phyloP scores from a whole-genome alignment of 2,113 vertebrate genomes.

The Collichthys lucidus region DNA sequence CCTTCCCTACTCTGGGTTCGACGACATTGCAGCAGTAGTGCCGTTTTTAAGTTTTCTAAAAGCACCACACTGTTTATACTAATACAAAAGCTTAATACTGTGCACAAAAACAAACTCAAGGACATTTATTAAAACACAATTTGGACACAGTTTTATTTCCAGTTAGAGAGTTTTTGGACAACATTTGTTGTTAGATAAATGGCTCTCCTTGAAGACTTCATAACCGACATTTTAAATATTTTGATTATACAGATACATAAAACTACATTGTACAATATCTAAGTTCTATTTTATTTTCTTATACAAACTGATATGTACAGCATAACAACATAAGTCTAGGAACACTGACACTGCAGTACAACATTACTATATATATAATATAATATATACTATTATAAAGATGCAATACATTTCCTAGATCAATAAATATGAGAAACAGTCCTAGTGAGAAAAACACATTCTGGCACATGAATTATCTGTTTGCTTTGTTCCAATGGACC shows the following conservation, averaged over 20 bases:
- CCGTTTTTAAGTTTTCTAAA: not conserved
- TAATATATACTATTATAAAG: not conserved
- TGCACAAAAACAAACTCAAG: no score
- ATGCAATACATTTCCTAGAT: constrained; percentile 14
- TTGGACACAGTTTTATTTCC: constrained; percentile 15
- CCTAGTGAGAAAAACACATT: not conserved
- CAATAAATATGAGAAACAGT: constrained; percentile 62
- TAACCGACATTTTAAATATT: constrained; percentile 20
- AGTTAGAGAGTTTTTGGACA: not conserved
- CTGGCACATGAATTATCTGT: constrained; percentile 13
- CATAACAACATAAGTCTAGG: not conserved
- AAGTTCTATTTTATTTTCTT: constrained; percentile 18
- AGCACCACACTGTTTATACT: not conserved
- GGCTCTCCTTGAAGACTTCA: constrained; percentile 3
- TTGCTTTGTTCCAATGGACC: constrained; percentile 15
- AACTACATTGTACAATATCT: constrained; percentile 23
- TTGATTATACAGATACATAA: constrained; percentile 17
- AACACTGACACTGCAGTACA: constrained; percentile 3
- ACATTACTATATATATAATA: not conserved
- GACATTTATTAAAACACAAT: not conserved
- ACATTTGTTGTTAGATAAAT: not conserved
- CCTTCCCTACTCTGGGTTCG: not conserved
- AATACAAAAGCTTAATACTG: not conserved
- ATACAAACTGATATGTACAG: constrained; percentile 52
- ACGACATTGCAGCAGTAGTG: not conserved